A percentile compares a stretch with the other conserved stretches of the same genome.
These are phyloP conservation scores for Sialis lutaria DNA, from an alignment of 2,888 invertebrate species.

Conservation along the genomic window DNA sequence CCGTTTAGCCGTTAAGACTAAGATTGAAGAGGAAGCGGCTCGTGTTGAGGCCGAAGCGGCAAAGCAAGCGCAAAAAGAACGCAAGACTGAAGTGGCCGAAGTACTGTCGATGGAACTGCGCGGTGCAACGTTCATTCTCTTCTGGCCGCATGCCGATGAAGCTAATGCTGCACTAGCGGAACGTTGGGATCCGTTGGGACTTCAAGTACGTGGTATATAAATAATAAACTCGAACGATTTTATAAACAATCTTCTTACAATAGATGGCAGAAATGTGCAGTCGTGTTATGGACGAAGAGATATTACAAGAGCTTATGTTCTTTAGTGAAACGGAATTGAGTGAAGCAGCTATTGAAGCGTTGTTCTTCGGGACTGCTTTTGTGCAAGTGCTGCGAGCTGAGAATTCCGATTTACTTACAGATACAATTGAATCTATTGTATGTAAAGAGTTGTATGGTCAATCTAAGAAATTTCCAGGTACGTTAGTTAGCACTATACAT, in stretches of 20 bases:
- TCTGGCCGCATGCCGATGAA: conserved; percentile 28
- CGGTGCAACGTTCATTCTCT: conserved; percentile 30
- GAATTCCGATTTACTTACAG: background rate
- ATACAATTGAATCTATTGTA: conserved; percentile 4
- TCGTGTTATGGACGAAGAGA: conserved; percentile 10
- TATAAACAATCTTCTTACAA: no score
- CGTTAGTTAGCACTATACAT: background rate
- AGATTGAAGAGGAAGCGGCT: conserved; percentile 21
- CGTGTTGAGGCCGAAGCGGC: conserved; percentile 25
- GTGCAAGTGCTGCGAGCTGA: background rate
- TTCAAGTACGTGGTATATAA: conserved; percentile 8
- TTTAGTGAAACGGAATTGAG: conserved; percentile 13
- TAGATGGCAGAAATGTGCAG: no score
- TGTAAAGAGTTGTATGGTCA: conserved; percentile 2
- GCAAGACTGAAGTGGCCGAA: conserved; percentile 31
- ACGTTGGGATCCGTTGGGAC: conserved; percentile 9
- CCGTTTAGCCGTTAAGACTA: conserved; percentile 17
- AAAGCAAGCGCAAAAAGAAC: conserved; percentile 27
- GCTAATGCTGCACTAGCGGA: conserved; percentile 2
- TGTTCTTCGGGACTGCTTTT: background rate
- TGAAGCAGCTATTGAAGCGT: background rate
- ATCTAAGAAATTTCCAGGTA: conserved; percentile 8
- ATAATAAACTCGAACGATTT: background rate
- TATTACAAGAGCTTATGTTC: conserved; percentile 20
- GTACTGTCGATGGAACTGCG: conserved; percentile 31